Conservation (phyloP, 2,113 vertebrate genomes). For the Serinus canaria region DNA sequence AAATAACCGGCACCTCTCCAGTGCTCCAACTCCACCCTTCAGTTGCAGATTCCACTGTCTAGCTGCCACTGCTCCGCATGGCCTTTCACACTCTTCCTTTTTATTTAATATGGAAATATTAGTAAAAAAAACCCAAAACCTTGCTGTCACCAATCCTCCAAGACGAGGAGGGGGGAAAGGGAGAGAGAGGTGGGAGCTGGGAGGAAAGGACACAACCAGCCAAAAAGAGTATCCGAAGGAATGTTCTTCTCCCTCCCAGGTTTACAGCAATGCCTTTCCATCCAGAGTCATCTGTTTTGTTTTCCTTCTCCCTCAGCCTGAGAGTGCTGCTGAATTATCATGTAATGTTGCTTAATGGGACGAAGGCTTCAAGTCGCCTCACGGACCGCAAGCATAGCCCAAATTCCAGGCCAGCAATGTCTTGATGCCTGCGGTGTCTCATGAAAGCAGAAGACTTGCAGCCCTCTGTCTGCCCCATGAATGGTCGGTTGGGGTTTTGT, state of each 20-base stretch:
- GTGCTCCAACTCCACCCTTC: constrained; percentile 57
- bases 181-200: constrained; percentile 31
- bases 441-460: constrained; percentile 11
- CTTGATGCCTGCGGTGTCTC: constrained; percentile 8
- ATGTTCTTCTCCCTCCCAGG: constrained; percentile 59
- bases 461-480: constrained; percentile 6
- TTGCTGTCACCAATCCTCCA: constrained; percentile 30
- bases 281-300: constrained; percentile 63
- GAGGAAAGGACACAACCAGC: constrained; percentile 8
- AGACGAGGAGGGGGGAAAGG: not conserved
- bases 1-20: constrained; percentile 68
- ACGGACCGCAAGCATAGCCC: constrained; percentile 23
- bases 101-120: constrained; percentile 54
- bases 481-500: not conserved
- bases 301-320: constrained; percentile 52
- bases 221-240: constrained; percentile 49
- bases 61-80: constrained; percentile 19
- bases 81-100: constrained; percentile 64
- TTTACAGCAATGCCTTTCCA: constrained; percentile 63
- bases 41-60: constrained; percentile 62
- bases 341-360: constrained; percentile 54
- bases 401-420: constrained; percentile 29
- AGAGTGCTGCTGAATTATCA: constrained; percentile 51
- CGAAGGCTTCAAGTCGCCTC: not conserved
- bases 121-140: not conserved